Evolutionary conservation across 2,888 invertebrate species (phyloP), one percentile per base, ranked within the genome.

Genomic region (Erebia epiphron): DNA sequence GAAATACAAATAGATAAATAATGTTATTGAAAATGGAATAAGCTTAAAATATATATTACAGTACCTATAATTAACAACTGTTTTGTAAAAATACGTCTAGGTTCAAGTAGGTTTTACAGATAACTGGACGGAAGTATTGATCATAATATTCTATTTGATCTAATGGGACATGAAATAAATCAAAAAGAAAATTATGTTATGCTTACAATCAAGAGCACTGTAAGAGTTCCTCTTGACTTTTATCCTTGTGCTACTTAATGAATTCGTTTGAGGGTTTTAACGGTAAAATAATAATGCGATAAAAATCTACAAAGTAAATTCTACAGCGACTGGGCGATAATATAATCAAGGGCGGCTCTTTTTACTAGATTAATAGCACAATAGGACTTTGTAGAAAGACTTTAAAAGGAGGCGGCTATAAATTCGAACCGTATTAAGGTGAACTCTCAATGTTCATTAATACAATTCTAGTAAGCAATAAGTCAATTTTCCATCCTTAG

Each of bases 1-100:
- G 79, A 71, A 74, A 73, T 76, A 70, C 16, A 65, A 1, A 84
- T 78, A 16, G 85, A 77, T 76, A 81, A 43, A 77, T 76, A 81
- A 43, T 43, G n/a, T 16, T 21, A 21, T 56, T 21, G 13, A 21
- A 52, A 16, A 26, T 26, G 26, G 26, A 26, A 3, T 26, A 26
- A 1, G 3, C 26, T 26, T 26, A 1, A 26, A 26, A 26, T 4
- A 0, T 26, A 26, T 35, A 5, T 35, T 35, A 35, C 35, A n/a
- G n/a, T n/a, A n/a, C n/a, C n/a, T n/a, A n/a, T n/a, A n/a, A n/a
- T n/a, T 7, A 35, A 35, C 35, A 35, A 7, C 35, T 7, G 35
- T 7, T 35, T 35, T 49, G 5, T 50, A 50, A 0, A 46, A 46
- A 46, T 46, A n/a, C 14, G 2, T 26, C 26, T 26, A 26, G 26